Evolutionary conservation across 2,113 vertebrate species (phyloP), one percentile per base, ranked within the genome.

Genomic region (Otus sunia): DNA sequence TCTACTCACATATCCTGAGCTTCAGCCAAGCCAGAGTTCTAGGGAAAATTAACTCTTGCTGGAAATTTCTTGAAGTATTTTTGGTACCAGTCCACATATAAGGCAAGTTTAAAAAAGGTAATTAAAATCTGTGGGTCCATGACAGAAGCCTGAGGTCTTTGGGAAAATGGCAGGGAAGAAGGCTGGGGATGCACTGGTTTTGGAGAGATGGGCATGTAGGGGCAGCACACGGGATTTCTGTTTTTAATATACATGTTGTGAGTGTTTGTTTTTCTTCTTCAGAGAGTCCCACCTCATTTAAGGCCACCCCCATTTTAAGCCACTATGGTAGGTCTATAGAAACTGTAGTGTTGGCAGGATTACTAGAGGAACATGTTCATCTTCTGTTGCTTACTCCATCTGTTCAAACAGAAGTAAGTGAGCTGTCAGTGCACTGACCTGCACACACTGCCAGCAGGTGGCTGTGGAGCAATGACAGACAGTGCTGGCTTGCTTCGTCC

Each of bases 21-120:
- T 82, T 72, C 43, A 92, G 80, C 60, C 90, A 95, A 95, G 72
- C 72, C 52, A 96, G 80, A 68, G 26, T 90, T 96, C 77, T 79
- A 95, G 83, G 83, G 64, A 94, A 94, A 86, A 84, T 88, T 77
- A 96, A 74, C 32, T 77, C 59, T 71, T 84, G 12, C 41, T 91
- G 41, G 32, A 92, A 88, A 81, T 91, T 73, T 49, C 36, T 82
- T 58, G 25, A 86, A 74, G 18, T 66, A 41, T 17, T 64, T 83
- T 94, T 92, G 15, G 1, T 73, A 37, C 2, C 4, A 45, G 15
- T 80, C 37, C 60, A 58, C 36, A 17, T 50, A 34, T 6, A 86
- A 92, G 36, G 30, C 7, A 79, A 53, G 7, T 67, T 72, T 64
- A 6, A 12, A 69, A 34, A 69, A 66, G 62, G 1, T 11, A 39